Conservation (phyloP, 2,113 vertebrate species). For the Periophthalmus modestus region DNA sequence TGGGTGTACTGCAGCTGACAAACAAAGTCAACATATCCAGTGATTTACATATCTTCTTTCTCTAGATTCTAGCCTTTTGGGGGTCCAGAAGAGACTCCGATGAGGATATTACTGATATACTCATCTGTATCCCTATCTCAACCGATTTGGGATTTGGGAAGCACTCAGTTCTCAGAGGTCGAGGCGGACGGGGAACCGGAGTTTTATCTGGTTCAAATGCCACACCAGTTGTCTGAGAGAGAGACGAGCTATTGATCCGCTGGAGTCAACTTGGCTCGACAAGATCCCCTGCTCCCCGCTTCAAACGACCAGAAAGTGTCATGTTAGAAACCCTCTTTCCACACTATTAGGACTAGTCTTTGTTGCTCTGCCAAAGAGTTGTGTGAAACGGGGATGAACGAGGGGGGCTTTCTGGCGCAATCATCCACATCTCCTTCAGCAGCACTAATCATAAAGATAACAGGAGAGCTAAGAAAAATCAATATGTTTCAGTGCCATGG, state of each 20-base stretch:
- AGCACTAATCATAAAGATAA: conserved; percentile 29
- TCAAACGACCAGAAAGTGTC: conserved; percentile 74
- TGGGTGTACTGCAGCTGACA: too few species aligned
- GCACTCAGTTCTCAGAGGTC: conserved; percentile 72
- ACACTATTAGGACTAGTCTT: conserved; percentile 67
- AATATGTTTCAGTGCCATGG: not conserved
- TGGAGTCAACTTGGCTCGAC: conserved; percentile 72
- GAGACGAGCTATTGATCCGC: conserved; percentile 80
- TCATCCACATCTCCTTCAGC: conserved; percentile 34
- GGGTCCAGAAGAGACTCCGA: conserved; percentile 65
- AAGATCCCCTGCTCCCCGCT: conserved; percentile 71
- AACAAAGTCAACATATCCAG: too few species aligned
- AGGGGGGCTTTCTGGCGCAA: conserved; percentile 35
- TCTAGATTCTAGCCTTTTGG: conserved; percentile 48
- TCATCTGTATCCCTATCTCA: conserved; percentile 74
- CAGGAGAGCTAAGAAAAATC: conserved; percentile 25
- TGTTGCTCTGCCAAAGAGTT: conserved; percentile 44
- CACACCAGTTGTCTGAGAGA: conserved; percentile 76
- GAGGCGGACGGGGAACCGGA: conserved; percentile 73
- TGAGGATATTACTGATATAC: conserved; percentile 71
- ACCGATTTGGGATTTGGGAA: conserved; percentile 71
- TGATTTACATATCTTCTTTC: not conserved
- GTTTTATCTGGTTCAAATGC: conserved; percentile 82
- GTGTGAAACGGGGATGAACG: conserved; percentile 50
- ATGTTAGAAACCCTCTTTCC: conserved; percentile 70